phyloP scores from a whole-genome alignment of 1,140 invertebrate genomes.

The Lasaia peninsularis region DNA sequence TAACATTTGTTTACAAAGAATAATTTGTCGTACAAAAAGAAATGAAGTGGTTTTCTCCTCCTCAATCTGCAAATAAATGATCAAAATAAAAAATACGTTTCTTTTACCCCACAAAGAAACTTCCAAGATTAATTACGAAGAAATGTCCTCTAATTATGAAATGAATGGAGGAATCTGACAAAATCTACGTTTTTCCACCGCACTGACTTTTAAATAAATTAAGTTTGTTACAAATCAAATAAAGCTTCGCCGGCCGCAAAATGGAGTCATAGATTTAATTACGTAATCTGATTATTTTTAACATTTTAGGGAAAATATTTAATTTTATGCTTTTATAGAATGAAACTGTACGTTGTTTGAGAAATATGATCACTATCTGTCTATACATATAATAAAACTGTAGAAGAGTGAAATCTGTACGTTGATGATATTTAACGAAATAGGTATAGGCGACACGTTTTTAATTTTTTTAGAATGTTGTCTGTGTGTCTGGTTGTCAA shows the following conservation, averaged over 20 bases:
- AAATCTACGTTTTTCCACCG: conserved; percentile 34
- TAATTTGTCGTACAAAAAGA: neutral
- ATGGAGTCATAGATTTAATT: conserved; percentile 47
- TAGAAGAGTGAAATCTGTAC: no score
- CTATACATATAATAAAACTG: no score
- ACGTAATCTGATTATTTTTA: conserved; percentile 56
- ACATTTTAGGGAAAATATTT: conserved; percentile 7
- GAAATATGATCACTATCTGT: no score
- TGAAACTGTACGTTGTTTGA: no score
- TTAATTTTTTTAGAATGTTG: no score
- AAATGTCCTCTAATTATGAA: conserved; percentile 17
- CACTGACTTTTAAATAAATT: conserved; percentile 42
- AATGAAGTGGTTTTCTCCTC: neutral
- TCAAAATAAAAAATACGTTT: neutral
- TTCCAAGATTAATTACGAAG: conserved; percentile 18
- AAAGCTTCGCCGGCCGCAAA: conserved; percentile 32
- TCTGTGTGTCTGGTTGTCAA: no score
- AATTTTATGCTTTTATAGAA: no score
- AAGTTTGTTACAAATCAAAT: conserved; percentile 50
- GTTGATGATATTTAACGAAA: no score
- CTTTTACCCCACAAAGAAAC: conserved; percentile 1
- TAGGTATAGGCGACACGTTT: no score
- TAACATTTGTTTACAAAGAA: neutral
- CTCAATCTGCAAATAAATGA: conserved; percentile 9
- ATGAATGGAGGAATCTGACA: conserved; percentile 23